A percentile compares a stretch with the other conserved stretches of the same genome.
phyloP scores from a whole-genome alignment of 2,113 vertebrate species.

The Cebidichthys violaceus region DNA sequence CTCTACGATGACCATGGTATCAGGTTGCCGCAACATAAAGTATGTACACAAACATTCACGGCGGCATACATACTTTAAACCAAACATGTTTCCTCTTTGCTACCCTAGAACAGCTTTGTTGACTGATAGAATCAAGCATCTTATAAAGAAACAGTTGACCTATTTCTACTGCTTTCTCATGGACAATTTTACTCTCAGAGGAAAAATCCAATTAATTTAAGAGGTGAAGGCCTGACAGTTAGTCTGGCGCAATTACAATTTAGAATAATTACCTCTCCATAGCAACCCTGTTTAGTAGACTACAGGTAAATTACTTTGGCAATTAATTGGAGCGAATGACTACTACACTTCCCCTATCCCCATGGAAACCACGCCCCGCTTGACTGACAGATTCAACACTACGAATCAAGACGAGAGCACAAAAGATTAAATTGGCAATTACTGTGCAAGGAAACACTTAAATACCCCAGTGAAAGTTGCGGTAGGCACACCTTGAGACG shows the following conservation, averaged over 20 bases:
- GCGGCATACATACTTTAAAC: not conserved
- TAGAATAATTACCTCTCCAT: conserved; percentile 67
- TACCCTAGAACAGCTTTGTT: conserved; percentile 7
- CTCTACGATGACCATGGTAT: conserved; percentile 21
- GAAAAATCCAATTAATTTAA: conserved; percentile 48
- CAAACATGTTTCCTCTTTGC: not conserved
- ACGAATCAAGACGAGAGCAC: conserved; percentile 40
- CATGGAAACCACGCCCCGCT: conserved; percentile 70
- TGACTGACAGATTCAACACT: conserved; percentile 55
- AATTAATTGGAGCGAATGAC: conserved; percentile 51
- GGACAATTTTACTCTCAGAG: not conserved
- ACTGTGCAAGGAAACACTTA: conserved; percentile 56
- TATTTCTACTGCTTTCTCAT: conserved; percentile 4
- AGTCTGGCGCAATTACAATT: conserved; percentile 55
- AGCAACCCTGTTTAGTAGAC: conserved; percentile 63
- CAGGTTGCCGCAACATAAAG: conserved; percentile 23
- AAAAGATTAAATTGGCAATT: conserved; percentile 75
- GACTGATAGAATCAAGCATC: conserved; percentile 17
- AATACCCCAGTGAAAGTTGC: conserved; percentile 57
- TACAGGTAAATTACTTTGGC: conserved; percentile 62
- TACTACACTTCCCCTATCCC: conserved; percentile 49
- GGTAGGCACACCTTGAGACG: conserved; percentile 31
- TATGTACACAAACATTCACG: conserved; percentile 12
- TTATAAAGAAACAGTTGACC: conserved; percentile 21
- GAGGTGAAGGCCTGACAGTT: conserved; percentile 39